Percentiles rank a stretch among this genome's conserved stretches.
Conservation (phyloP, 2,797 vertebrate species). For the Sylvilagus floridanus region DNA sequence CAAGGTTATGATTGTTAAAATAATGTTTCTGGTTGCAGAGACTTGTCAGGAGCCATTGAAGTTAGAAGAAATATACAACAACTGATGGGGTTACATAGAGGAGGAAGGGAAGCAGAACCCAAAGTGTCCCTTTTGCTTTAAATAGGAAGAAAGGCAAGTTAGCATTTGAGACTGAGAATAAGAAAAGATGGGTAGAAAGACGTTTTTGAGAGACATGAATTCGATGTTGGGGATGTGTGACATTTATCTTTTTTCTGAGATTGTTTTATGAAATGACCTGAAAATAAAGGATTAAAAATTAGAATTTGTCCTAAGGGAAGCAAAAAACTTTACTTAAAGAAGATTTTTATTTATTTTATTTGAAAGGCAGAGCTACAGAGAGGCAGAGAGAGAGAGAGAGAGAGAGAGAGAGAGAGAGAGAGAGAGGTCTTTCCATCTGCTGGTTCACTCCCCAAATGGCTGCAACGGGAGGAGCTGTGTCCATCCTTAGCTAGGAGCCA, state of each 20-base stretch:
- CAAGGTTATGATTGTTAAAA: conserved; percentile 15
- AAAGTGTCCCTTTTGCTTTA: not conserved
- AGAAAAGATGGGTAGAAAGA: not conserved
- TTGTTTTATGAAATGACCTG: conserved; percentile 1
- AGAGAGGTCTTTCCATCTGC: too few species aligned
- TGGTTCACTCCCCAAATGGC: too few species aligned
- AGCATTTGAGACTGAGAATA: not conserved
- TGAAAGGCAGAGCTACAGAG: too few species aligned
- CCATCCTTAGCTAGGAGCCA: too few species aligned
- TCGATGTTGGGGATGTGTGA: not conserved
- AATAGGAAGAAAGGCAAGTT: not conserved
- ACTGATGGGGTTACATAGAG: not conserved
- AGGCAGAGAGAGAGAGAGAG: too few species aligned
- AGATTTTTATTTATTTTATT: too few species aligned
- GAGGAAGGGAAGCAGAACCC: not conserved
- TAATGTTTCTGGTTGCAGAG: not conserved
- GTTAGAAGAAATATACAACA: not conserved
- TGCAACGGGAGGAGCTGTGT: too few species aligned
- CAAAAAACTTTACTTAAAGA: not conserved
- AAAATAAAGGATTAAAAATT: conserved; percentile 17
- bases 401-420: too few species aligned
- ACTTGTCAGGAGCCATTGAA: not conserved
- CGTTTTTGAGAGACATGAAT: conserved; percentile 23
- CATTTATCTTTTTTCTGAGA: conserved; percentile 3
- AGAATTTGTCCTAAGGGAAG: conserved; percentile 46